Evolutionary conservation across 1,140 invertebrate species (phyloP), one percentile per base, ranked within the genome.

Genomic region (Ylistrum balloti): DNA sequence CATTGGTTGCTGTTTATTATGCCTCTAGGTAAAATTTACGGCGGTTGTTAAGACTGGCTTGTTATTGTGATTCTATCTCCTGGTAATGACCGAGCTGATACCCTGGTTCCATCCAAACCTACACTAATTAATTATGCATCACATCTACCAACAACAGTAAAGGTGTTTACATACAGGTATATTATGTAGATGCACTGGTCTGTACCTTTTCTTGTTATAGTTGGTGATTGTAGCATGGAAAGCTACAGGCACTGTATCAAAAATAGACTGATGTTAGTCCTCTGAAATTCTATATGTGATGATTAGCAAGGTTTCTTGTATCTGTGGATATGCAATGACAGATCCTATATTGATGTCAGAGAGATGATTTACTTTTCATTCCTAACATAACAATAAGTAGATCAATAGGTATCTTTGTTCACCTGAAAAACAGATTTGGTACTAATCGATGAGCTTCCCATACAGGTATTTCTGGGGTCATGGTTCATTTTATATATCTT

Each of bases 41-140:
- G 35, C 86, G 22, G 56, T 74, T n/a, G 45, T 33, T 85, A 86
- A 86, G 86, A 28, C 34, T 86, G 41, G 22, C 85, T 85, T 33
- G 87, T 88, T 85, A 86, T 56, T 86, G 45, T 89, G 33, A 20
- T 22, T 85, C n/a, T n/a, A 35, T 85, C 35, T 85, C 85, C 74
- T 87, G 85, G 33, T 33, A 32, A 33, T 33, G 22, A 10, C 90
- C 41, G 88, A n/a, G n/a, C 87, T 86, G 28, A 33, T 45, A 56
- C 38, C 86, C 87, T 38, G 56, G 10, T n/a, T 13, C 32, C 33
- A 87, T 74, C 56, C 56, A 28, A 28, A 74, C 56, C 28, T 74
- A 28, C 56, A 28, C 56, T 74, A 28, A 74, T 74, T 28, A 74
- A 74, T 74, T n/a, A 74, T 74, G 3, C 5, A 74, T 74, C 22